Base-by-base conservation (phyloP, 2,113 vertebrate species). In the Phoenicopterus ruber region DNA sequence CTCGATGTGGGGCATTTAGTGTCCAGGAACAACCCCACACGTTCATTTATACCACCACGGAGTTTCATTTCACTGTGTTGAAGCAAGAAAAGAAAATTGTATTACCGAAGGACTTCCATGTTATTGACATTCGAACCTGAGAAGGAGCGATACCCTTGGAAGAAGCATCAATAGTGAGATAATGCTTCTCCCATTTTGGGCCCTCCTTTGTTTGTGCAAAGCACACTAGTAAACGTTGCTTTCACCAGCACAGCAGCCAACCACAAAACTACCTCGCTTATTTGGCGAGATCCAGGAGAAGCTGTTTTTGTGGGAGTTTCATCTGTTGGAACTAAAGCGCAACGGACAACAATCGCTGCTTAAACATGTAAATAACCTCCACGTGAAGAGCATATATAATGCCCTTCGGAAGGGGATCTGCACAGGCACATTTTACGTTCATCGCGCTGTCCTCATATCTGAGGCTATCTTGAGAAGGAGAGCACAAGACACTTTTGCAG, bases 331-430 rank as follows among this genome's bases (percentile, higher is more conserved):
- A 66, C 26, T 22, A 36, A 52, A 66, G 19, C 1, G 0, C 1
- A 0, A 58, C 3, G 63, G 92, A 91, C 87, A 89, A 73, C 2
- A 36, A 71, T 74, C 1, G 0, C 46, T 93, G 71, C 58, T 77
- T 34, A n/a, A 80, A 63, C 46, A 21, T 17, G 15, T 46, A 58
- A 91, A 69, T 69, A 58, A 52, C 28, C 38, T 70, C 40, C 31
- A 19, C 0, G 3, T 28, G 26, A 70, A 63, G 65, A 1, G 42
- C 44, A 49, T 25, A 4, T 0, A 0, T 9, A 61, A 70, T 25
- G 13, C 34, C 38, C n/a, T 4, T 57, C 26, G 25, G 76, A 65
- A 80, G 50, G 22, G 26, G 31, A 63, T 32, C 24, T 49, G 49
- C 24, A 29, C 50, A 49, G 72, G 31, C 81, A 40, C 1, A 5